phyloP scores from a whole-genome alignment of 2,888 invertebrate species.

The Itoplectis maculator region DNA sequence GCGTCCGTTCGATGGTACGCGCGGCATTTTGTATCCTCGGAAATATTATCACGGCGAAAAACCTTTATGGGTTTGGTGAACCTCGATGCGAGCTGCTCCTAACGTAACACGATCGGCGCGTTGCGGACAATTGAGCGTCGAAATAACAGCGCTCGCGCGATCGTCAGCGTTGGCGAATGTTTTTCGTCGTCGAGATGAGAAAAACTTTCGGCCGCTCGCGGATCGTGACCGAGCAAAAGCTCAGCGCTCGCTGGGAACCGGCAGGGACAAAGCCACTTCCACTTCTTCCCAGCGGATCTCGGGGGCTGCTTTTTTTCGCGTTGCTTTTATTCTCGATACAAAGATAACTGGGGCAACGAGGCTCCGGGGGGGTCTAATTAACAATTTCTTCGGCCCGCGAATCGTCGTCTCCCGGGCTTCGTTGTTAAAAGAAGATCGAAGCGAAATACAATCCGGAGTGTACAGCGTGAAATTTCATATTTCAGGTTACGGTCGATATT shows the following conservation, averaged over 20 bases:
- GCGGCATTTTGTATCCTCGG: constrained; percentile 50
- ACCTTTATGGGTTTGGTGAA: not conserved
- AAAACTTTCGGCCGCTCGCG: constrained; percentile 24
- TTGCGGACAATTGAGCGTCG: constrained; percentile 46
- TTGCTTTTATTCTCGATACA: not conserved
- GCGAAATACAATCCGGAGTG: not conserved
- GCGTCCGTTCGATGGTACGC: constrained; percentile 50
- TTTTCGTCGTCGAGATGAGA: constrained; percentile 11
- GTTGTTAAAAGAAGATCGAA: not conserved
- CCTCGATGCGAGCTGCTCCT: not conserved
- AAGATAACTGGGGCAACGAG: no score
- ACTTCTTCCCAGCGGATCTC: not conserved
- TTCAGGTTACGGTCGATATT: constrained; percentile 6
- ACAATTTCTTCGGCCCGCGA: no score
- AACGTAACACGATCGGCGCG: not conserved
- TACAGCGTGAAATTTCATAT: not conserved
- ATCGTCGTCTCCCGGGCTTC: no score
- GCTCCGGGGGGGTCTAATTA: no score
- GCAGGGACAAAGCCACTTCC: not conserved
- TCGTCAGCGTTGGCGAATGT: constrained; percentile 37
- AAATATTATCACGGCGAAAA: not conserved
- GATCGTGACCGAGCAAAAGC: constrained; percentile 7
- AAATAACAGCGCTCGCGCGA: constrained; percentile 49
- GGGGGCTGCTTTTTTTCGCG: not conserved
- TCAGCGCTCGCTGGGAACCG: not conserved